These are phyloP conservation scores for Mesorhabditis belari DNA, from an alignment of 2,888 invertebrate genomes.

Conservation along the genomic window DNA sequence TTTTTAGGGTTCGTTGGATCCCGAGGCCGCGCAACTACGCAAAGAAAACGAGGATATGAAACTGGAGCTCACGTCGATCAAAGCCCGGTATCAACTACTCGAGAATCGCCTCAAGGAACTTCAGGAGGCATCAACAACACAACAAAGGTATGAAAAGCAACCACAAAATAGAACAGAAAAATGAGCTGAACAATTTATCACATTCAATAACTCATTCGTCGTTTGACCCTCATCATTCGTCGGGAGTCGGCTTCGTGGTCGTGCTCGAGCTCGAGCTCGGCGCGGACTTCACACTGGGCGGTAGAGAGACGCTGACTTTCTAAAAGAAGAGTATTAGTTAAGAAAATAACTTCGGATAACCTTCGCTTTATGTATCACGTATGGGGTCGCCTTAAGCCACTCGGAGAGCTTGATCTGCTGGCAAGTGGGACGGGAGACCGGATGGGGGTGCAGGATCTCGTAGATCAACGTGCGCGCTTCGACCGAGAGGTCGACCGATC, in stretches of 20 bases:
- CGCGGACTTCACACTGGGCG: too few species aligned
- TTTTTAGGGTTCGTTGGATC: neutral
- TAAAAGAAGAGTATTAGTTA: too few species aligned
- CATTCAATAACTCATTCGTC: too few species aligned
- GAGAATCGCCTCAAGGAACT: neutral
- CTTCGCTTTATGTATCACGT: slow-evolving; percentile 9
- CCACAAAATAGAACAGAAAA: too few species aligned
- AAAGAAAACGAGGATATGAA: neutral
- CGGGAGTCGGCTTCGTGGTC: too few species aligned
- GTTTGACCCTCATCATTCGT: too few species aligned
- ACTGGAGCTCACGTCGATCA: neutral
- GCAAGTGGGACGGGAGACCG: slow-evolving; percentile 26
- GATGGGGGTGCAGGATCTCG: slow-evolving; percentile 39
- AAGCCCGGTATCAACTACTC: neutral
- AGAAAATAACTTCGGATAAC: too few species aligned
- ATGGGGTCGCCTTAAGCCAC: slow-evolving; percentile 33
- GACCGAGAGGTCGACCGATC: slow-evolving; percentile 12
- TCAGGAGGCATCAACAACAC: too few species aligned
- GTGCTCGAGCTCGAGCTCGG: too few species aligned
- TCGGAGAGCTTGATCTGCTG: slow-evolving; percentile 19
- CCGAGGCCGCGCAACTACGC: neutral
- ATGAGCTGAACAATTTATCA: too few species aligned
- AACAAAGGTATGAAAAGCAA: too few species aligned
- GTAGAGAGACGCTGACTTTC: too few species aligned
- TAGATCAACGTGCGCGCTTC: slow-evolving; percentile 28